Percentiles rank a stretch among this genome's conserved stretches.
phyloP scores from a whole-genome alignment of 2,113 vertebrate species.

The Procavia capensis region DNA sequence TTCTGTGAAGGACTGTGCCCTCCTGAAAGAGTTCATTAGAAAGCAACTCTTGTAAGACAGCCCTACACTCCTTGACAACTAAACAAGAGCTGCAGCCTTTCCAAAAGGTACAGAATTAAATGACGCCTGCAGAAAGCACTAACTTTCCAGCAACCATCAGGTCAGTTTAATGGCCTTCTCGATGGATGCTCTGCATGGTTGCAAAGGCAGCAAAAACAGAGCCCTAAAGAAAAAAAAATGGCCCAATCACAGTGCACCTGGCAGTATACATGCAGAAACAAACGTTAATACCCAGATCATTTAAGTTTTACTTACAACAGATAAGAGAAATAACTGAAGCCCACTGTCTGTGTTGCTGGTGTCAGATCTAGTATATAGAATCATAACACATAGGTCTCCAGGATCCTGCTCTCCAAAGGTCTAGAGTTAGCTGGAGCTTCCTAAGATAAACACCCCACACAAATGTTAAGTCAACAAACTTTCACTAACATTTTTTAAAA shows the following conservation, averaged over 20 bases:
- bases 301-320: not conserved
- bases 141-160: slow-evolving; percentile 28
- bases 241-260: not conserved
- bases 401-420: not conserved
- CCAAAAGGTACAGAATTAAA: slow-evolving; percentile 37
- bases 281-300: not conserved
- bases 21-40: slow-evolving; percentile 19
- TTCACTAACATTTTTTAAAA: slow-evolving; percentile 30
- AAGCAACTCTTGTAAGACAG: not conserved
- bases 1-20: not conserved
- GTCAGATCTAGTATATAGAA: not conserved
- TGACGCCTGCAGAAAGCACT: not conserved
- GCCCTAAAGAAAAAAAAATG: not conserved
- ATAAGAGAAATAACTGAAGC: slow-evolving; percentile 1
- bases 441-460: slow-evolving; percentile 36
- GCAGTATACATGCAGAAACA: not conserved
- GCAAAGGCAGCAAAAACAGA: not conserved
- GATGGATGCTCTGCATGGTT: slow-evolving; percentile 62
- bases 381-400: not conserved
- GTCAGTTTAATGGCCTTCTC: slow-evolving; percentile 46
- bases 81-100: not conserved
- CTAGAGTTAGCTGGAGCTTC: not conserved
- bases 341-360: not conserved
- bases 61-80: not conserved
- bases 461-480: slow-evolving; percentile 18